A percentile compares a stretch with the other conserved stretches of the same genome.
These are phyloP conservation scores for Argopecten irradians DNA, from an alignment of 1,140 invertebrate species.

Conservation along the genomic window DNA sequence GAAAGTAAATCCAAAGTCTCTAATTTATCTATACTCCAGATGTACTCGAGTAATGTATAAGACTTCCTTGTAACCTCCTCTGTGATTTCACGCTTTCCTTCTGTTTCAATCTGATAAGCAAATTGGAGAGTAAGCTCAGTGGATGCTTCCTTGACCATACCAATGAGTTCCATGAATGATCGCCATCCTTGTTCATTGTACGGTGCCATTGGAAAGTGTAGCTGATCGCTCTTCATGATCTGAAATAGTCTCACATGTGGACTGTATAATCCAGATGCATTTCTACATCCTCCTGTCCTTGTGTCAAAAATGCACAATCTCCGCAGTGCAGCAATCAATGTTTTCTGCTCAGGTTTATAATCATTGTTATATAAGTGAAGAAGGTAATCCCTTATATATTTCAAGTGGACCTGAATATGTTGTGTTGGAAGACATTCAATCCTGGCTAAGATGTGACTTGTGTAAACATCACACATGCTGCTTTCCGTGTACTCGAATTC, in stretches of 20 bases:
- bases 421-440: slow-evolving; percentile 26
- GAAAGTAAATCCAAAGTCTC: slow-evolving; percentile 5
- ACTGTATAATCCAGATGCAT: slow-evolving; percentile 51
- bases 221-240: slow-evolving; percentile 40
- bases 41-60: slow-evolving; percentile 31
- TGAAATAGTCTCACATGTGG: slow-evolving; percentile 45
- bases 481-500: slow-evolving; percentile 30
- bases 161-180: slow-evolving; percentile 44
- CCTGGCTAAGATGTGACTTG: slow-evolving; percentile 44
- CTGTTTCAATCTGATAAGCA: slow-evolving; percentile 46
- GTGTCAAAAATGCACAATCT: slow-evolving; percentile 38
- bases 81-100: slow-evolving; percentile 8
- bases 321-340: slow-evolving; percentile 8
- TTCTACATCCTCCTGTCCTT: not conserved
- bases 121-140: slow-evolving; percentile 44
- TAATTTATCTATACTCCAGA: slow-evolving; percentile 26
- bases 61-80: slow-evolving; percentile 39
- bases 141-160: slow-evolving; percentile 46
- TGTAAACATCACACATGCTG: slow-evolving; percentile 46
- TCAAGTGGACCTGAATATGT: slow-evolving; percentile 47
- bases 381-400: slow-evolving; percentile 37
- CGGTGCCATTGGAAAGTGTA: slow-evolving; percentile 44
- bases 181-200: slow-evolving; percentile 31
- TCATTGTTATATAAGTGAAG: not conserved
- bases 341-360: slow-evolving; percentile 15